Evolutionary conservation across 2,888 invertebrate genomes (phyloP).

Genomic region (Trissolcus japonicus): DNA sequence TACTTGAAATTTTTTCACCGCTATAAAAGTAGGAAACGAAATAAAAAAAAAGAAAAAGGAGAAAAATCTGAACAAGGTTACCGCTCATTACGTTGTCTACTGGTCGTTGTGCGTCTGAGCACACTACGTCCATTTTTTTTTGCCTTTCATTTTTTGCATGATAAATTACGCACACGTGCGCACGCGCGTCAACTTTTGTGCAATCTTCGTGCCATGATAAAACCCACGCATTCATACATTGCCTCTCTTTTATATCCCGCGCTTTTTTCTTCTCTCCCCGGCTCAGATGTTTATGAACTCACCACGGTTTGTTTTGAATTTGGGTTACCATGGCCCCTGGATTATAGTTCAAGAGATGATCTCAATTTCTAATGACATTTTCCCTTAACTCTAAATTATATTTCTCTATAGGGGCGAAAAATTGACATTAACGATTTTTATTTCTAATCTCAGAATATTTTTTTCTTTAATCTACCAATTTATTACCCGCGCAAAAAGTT

Average conservation of each 20-base stretch:
- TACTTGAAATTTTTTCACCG: slow-evolving; percentile 61
- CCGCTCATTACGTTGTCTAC: slow-evolving; percentile 46
- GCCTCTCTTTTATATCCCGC: slow-evolving; percentile 6
- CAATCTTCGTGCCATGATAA: slow-evolving; percentile 5
- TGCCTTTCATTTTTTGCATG: slow-evolving; percentile 12
- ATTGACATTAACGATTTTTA: too few relatives aligned
- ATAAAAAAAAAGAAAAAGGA: slow-evolving; percentile 57
- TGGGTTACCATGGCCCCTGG: slow-evolving; percentile 12
- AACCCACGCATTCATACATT: slow-evolving; percentile 28
- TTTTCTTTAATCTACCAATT: too few relatives aligned
- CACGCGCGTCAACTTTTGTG: slow-evolving; percentile 31
- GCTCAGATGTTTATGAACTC: slow-evolving; percentile 3
- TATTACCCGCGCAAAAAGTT: too few relatives aligned
- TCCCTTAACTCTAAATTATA: too few relatives aligned
- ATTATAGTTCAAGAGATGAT: neutral
- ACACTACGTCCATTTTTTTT: slow-evolving; percentile 34
- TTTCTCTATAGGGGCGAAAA: too few relatives aligned
- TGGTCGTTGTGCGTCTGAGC: slow-evolving; percentile 36
- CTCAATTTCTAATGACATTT: neutral
- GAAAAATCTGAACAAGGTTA: slow-evolving; percentile 58
- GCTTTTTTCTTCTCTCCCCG: too few relatives aligned
- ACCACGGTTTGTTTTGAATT: slow-evolving; percentile 7
- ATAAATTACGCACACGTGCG: slow-evolving; percentile 31
- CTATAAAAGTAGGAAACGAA: slow-evolving; percentile 61
- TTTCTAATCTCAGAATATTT: too few relatives aligned